Evolutionary conservation across 2,888 invertebrate species (phyloP).

Genomic region (Cinara cedri): DNA sequence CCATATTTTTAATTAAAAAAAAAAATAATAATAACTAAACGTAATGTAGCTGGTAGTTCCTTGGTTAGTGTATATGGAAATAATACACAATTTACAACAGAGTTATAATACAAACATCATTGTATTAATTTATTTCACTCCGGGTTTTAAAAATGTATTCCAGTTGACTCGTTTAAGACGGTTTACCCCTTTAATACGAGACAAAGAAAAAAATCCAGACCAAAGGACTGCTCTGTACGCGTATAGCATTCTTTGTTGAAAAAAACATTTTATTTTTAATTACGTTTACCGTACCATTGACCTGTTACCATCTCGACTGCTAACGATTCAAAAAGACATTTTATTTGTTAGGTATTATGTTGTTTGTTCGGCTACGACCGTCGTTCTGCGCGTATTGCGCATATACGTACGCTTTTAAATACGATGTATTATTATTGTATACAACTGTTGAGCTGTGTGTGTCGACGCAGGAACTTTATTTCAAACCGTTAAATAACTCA

Average conservation of each 20-base stretch:
- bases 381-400: slow-evolving; percentile 3
- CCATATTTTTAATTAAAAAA: too few relatives aligned
- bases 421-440: neutral
- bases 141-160: neutral
- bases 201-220: slow-evolving; percentile 15
- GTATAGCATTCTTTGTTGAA: slow-evolving; percentile 28
- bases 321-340: slow-evolving; percentile 42
- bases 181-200: slow-evolving; percentile 10
- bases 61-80: too few relatives aligned
- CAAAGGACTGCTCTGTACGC: slow-evolving; percentile 17
- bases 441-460: too few relatives aligned
- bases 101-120: too few relatives aligned
- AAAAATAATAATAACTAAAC: too few relatives aligned
- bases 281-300: slow-evolving; percentile 38
- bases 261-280: slow-evolving; percentile 49
- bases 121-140: too few relatives aligned
- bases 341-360: slow-evolving; percentile 14
- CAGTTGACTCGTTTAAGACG: slow-evolving; percentile 31
- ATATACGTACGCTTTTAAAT: neutral
- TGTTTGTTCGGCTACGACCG: slow-evolving; percentile 3
- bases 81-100: too few relatives aligned
- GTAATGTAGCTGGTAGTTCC: too few relatives aligned
- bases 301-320: slow-evolving; percentile 17
- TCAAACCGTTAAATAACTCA: neutral
- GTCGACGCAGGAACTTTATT: neutral